Conservation (phyloP, 2,888 invertebrate genomes). For the Drosophila vallismaia region DNA sequence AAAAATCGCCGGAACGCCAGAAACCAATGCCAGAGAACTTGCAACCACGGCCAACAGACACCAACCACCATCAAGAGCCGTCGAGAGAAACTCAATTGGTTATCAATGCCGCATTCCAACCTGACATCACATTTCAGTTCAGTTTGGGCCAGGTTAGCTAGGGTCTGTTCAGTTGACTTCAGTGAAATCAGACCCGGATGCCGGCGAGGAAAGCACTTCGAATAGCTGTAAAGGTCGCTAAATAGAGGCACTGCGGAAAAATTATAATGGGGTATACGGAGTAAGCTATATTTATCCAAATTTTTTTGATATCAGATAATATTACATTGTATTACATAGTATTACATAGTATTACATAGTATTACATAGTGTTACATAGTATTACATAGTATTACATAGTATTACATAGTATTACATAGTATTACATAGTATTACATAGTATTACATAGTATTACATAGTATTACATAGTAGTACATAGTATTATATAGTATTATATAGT, state of each 20-base stretch:
- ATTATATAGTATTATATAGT: too few species aligned
- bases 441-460: too few species aligned
- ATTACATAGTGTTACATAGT: too few species aligned
- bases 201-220: constrained; percentile 25
- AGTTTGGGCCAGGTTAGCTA: constrained; percentile 8
- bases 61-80: constrained; percentile 7
- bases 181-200: constrained; percentile 1
- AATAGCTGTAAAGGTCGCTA: constrained; percentile 47
- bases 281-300: too few species aligned
- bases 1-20: constrained; percentile 57
- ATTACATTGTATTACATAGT: too few species aligned
- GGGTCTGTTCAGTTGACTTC: constrained; percentile 11
- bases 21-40: constrained; percentile 17
- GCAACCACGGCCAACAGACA: constrained; percentile 39
- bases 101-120: constrained; percentile 29
- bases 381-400: too few species aligned
- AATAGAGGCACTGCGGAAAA: constrained; percentile 12
- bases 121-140: constrained; percentile 18
- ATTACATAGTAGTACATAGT: too few species aligned
- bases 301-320: too few species aligned
- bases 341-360: too few species aligned
- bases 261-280: too few species aligned
- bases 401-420: too few species aligned
- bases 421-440: too few species aligned
- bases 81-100: constrained; percentile 29